Evolutionary conservation across 2,888 invertebrate genomes (phyloP).

Genomic region (Archips crataeganus): DNA sequence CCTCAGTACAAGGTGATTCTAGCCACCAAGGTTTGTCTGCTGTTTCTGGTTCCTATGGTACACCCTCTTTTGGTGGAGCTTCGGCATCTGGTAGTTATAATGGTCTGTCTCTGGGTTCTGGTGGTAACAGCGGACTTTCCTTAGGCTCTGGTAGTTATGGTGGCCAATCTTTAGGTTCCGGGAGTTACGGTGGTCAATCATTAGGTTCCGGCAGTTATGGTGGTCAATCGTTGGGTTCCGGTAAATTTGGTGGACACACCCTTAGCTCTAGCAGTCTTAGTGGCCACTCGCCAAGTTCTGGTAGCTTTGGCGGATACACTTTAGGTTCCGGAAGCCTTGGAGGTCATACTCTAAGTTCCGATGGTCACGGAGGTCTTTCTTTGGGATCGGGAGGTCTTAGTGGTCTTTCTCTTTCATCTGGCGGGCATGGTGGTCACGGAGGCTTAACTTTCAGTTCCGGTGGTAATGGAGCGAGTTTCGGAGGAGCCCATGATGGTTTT

Average conservation of each 20-base stretch:
- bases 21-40: conserved; percentile 65
- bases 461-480: conserved; percentile 63
- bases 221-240: conserved; percentile 28
- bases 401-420: conserved; percentile 46
- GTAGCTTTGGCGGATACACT: conserved; percentile 50
- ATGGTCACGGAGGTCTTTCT: conserved; percentile 51
- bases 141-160: conserved; percentile 24
- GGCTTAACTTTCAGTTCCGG: conserved; percentile 58
- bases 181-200: conserved; percentile 50
- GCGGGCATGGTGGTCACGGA: conserved; percentile 43
- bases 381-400: conserved; percentile 43
- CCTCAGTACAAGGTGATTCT: conserved; percentile 69
- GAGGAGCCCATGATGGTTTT: conserved; percentile 62
- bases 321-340: conserved; percentile 19
- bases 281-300: conserved; percentile 31
- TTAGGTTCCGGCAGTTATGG: conserved; percentile 21
- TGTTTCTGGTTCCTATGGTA: conserved; percentile 62
- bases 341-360: conserved; percentile 32
- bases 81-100: conserved; percentile 55
- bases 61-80: conserved; percentile 61
- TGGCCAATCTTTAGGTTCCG: conserved; percentile 45
- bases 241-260: conserved; percentile 50
- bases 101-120: conserved; percentile 24
- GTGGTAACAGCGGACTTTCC: conserved; percentile 45
- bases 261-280: conserved; percentile 17